phyloP scores from a whole-genome alignment of 2,888 invertebrate genomes.

The Caenorhabditis zanzibari region DNA sequence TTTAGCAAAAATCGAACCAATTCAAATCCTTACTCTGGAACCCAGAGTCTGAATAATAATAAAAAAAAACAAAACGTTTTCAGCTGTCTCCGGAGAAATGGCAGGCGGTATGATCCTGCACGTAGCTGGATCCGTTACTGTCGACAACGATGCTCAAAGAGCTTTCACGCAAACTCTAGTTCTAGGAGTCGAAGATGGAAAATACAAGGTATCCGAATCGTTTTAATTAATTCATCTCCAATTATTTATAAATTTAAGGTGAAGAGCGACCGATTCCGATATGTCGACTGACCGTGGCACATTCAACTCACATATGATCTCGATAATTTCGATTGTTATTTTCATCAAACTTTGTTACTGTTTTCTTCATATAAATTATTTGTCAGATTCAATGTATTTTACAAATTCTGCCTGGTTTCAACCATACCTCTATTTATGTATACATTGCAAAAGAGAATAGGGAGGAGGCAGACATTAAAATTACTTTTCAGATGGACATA shows the following conservation, averaged over 20 bases:
- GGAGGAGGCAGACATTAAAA: neutral
- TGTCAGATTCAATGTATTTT: neutral
- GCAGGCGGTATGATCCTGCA: constrained; percentile 48
- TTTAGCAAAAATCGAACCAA: no score
- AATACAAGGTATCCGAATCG: constrained; percentile 67
- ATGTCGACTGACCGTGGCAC: constrained; percentile 67
- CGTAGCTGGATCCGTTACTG: constrained; percentile 62
- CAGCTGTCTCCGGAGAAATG: constrained; percentile 41
- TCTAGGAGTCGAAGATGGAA: constrained; percentile 67
- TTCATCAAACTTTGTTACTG: constrained; percentile 1
- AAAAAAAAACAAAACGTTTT: constrained; percentile 9
- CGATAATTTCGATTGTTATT: neutral
- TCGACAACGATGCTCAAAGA: constrained; percentile 45
- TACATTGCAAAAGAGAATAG: neutral
- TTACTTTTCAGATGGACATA: constrained; percentile 70
- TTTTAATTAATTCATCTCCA: neutral
- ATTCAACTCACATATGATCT: constrained; percentile 1
- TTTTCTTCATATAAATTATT: constrained; percentile 2
- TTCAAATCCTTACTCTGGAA: no score
- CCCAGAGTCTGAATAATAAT: neutral
- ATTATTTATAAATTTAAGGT: constrained; percentile 62
- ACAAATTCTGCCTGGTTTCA: neutral
- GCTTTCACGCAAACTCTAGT: constrained; percentile 71
- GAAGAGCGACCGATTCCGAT: constrained; percentile 75
- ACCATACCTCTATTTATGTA: neutral